phyloP scores from a whole-genome alignment of 2,113 vertebrate genomes.

The Cranoglanis bouderius region DNA sequence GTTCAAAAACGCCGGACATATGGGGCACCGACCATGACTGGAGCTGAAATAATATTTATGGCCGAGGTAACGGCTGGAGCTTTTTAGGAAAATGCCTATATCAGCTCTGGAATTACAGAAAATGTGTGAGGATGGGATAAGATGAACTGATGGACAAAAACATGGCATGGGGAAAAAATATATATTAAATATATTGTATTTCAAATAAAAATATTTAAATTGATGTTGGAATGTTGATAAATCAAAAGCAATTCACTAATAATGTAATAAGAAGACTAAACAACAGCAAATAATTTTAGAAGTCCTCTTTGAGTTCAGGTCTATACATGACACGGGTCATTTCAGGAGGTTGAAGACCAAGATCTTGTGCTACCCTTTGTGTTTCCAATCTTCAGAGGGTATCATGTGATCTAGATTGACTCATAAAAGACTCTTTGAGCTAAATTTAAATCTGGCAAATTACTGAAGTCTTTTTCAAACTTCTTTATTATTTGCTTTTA shows the following conservation, averaged over 20 bases:
- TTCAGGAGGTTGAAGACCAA: neutral
- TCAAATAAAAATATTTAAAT: neutral
- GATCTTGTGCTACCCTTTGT: neutral
- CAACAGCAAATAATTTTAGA: neutral
- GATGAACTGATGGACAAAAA: neutral
- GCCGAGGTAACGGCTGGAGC: conserved; percentile 14
- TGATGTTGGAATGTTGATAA: neutral
- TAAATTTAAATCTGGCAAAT: neutral
- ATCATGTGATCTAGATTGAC: neutral
- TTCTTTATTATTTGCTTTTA: neutral
- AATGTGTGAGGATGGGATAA: neutral
- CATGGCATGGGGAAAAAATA: neutral
- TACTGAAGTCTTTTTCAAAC: neutral
- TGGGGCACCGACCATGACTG: conserved; percentile 23
- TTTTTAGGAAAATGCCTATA: neutral
- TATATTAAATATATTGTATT: too few relatives aligned
- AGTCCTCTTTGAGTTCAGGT: neutral
- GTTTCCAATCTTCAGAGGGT: neutral
- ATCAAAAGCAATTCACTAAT: neutral
- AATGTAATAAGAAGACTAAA: neutral
- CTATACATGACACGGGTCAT: neutral
- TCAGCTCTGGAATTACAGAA: neutral
- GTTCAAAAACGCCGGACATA: conserved; percentile 43
- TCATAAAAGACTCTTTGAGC: neutral
- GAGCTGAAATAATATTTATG: conserved; percentile 48